Evolutionary conservation across 2,113 vertebrate species (phyloP), one percentile per base, ranked within the genome.

Genomic region (Casuarius casuarius): DNA sequence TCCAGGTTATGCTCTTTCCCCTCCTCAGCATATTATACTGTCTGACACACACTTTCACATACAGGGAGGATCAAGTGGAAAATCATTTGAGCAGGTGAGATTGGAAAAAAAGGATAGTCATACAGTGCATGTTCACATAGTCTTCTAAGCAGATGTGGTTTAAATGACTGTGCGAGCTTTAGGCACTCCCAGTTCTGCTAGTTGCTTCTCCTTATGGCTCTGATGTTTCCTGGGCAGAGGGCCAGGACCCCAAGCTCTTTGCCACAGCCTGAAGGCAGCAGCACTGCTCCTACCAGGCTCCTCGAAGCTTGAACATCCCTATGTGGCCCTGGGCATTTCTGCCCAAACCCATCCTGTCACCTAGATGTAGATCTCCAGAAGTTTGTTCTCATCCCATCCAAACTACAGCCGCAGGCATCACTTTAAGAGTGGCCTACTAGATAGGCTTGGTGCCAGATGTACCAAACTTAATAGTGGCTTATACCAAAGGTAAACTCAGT

Each of bases 1-100:
- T 95, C 75, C 91, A 94, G 84, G 94, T 96, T 97, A 91, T 88
- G 92, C 87, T 97, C 87, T 94, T 91, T 96, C 66, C 70, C 46
- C 78, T 97, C 48, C 73, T 87, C 63, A 91, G 67, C 74, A 44
- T 67, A 83, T 91, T 89, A 87, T 77, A 26, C n/a, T 89, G 52
- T 66, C 66, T 82, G 38, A 75, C 89, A 54, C 33, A 71, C 17
- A 9, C 42, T 74, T 73, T 83, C 18, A 33, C 19, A 58, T 8
- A 59, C 10, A 76, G 26, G 11, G 6, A 66, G 12, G 46, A 82
- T 56, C 49, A 83, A 58, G 28, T 92, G 31, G 76, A 92, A 83
- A 44, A 72, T 7, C 9, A 80, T 63, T 83, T 81, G 67, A 92
- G 23, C 48, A 65, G 22, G 26, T 72, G 65, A 52, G 52, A 72